A percentile compares a stretch with the other conserved stretches of the same genome.
phyloP scores from a whole-genome alignment of 2,113 vertebrate genomes.

The Petroica traversi region DNA sequence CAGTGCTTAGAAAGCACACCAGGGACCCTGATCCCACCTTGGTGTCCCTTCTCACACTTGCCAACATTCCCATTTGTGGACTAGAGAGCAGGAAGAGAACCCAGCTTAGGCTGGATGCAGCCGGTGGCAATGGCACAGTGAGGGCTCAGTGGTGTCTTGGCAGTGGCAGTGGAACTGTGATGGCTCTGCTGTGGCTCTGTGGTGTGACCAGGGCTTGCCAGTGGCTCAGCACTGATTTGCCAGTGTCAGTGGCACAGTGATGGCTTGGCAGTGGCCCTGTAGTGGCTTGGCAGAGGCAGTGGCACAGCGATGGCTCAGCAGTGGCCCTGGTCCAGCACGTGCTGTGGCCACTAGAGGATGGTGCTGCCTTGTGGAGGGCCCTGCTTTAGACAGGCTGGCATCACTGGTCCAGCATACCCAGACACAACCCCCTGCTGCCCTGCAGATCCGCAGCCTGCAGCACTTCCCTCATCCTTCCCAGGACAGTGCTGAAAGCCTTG shows the following conservation, averaged over 20 bases:
- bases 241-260: accelerated
- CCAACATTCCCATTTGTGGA: neutral
- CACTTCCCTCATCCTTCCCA: neutral
- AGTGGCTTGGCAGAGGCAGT: neutral
- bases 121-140: neutral
- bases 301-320: neutral
- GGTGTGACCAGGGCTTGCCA: neutral
- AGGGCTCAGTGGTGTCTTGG: neutral
- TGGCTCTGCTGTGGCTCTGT: neutral
- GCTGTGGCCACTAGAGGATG: conserved; percentile 43
- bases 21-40: neutral
- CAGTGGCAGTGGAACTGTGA: neutral
- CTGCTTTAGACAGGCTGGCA: neutral
- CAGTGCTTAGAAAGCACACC: neutral
- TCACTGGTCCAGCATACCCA: accelerated
- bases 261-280: neutral
- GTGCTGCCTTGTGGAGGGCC: neutral
- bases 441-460: accelerated
- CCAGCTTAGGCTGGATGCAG: neutral
- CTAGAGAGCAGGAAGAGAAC: neutral
- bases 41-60: accelerated
- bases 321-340: neutral
- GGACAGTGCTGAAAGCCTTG: neutral
- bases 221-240: accelerated
- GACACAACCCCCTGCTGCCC: neutral